Conservation (phyloP, 2,113 vertebrate species). For the Labrus mixtus region DNA sequence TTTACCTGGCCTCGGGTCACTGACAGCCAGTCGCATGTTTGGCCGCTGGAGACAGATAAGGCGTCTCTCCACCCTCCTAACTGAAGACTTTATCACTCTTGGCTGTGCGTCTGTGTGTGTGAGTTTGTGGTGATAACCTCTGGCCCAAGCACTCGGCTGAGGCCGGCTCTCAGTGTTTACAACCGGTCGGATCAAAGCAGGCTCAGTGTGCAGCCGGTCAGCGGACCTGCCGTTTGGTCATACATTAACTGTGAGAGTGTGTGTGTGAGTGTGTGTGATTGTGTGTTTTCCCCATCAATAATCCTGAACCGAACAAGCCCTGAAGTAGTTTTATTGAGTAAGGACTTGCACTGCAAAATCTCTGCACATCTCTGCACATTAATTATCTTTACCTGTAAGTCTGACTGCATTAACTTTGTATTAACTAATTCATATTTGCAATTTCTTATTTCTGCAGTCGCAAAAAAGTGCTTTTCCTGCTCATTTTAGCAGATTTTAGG, state of each 20-base stretch:
- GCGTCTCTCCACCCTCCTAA: slow-evolving; percentile 84
- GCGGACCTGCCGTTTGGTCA: slow-evolving; percentile 83
- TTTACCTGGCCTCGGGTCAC: slow-evolving; percentile 83
- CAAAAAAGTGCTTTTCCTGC: too few species aligned
- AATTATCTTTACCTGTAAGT: background rate
- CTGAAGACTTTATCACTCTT: slow-evolving; percentile 83
- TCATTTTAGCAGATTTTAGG: too few species aligned
- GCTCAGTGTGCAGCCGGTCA: slow-evolving; percentile 78
- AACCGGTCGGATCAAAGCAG: slow-evolving; percentile 85
- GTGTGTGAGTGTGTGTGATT: slow-evolving; percentile 33
- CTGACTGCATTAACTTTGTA: background rate
- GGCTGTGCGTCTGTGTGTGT: slow-evolving; percentile 63
- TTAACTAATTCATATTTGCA: background rate
- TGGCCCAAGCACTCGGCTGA: slow-evolving; percentile 60
- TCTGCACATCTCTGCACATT: background rate
- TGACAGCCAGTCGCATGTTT: slow-evolving; percentile 75
- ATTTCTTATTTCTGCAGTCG: too few species aligned
- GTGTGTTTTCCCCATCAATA: slow-evolving; percentile 67
- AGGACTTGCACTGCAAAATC: slow-evolving; percentile 42
- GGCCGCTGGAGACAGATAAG: slow-evolving; percentile 80
- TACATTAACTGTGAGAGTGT: slow-evolving; percentile 76
- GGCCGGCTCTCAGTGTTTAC: slow-evolving; percentile 70
- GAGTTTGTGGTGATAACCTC: slow-evolving; percentile 74
- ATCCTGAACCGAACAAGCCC: slow-evolving; percentile 74
- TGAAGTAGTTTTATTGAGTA: slow-evolving; percentile 65